A percentile compares a stretch with the other conserved stretches of the same genome.
These are phyloP conservation scores for Hepsetus odoe DNA, from an alignment of 2,113 vertebrate genomes.

Conservation along the genomic window DNA sequence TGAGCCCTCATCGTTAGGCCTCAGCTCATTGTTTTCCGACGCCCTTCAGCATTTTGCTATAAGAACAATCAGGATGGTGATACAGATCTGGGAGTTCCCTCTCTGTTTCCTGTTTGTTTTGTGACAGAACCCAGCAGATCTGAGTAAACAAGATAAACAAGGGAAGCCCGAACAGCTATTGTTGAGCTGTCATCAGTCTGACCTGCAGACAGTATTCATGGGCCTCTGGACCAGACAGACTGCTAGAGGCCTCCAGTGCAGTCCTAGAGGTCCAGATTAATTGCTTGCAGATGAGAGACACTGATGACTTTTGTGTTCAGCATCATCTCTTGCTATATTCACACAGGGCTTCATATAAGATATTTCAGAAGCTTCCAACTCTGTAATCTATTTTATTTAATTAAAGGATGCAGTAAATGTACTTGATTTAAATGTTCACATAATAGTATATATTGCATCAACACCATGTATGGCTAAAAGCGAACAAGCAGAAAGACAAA, in stretches of 20 bases:
- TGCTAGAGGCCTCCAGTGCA: neutral
- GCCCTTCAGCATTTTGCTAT: neutral
- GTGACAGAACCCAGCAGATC: conserved; percentile 42
- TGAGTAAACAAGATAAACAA: conserved; percentile 59
- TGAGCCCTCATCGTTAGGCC: neutral
- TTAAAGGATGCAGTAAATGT: too few relatives aligned
- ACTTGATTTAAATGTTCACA: too few relatives aligned
- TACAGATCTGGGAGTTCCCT: conserved; percentile 68
- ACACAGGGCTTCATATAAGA: too few relatives aligned
- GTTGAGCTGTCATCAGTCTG: conserved; percentile 46
- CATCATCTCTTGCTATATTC: neutral
- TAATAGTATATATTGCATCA: too few relatives aligned
- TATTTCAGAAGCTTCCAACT: too few relatives aligned
- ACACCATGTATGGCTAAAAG: too few relatives aligned
- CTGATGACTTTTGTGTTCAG: neutral
- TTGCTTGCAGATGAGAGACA: neutral
- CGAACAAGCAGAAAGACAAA: too few relatives aligned
- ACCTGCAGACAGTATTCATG: conserved; percentile 44
- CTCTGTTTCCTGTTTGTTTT: conserved; percentile 70
- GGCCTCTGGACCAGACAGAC: conserved; percentile 22
- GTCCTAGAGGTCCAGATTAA: neutral
- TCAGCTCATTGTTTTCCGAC: neutral
- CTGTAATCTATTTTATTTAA: too few relatives aligned
- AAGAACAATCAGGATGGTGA: conserved; percentile 60
- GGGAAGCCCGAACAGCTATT: conserved; percentile 31